Evolutionary conservation across 2,797 vertebrate genomes (phyloP), one percentile per base, ranked within the genome.

Genomic region (Acanthis flammea): DNA sequence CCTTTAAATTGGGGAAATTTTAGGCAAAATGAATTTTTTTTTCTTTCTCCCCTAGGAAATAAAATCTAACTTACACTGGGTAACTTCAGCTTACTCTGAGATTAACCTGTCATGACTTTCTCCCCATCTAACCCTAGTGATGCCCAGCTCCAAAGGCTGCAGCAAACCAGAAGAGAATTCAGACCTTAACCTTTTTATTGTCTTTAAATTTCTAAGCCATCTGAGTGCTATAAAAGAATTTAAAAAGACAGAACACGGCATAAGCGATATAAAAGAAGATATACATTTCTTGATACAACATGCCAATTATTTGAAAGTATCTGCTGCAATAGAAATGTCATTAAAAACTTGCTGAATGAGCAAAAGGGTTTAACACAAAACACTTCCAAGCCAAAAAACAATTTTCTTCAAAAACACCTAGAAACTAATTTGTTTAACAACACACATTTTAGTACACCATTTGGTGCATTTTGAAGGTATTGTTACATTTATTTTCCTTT

Each of bases 331-430:
- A 91, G 82, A 75, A 87, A 86, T 3, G 17, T 88, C 68, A 89
- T 80, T 96, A 86, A 93, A 97, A 96, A 94, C 65, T 74, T 97
- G 94, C 80, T 95, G 88, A 97, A 94, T 60, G 71, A 94, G 84
- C 72, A 89, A 91, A 96, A 88, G 65, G 22, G 84, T 77, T 96
- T 76, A 73, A 86, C 55, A 41, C 14, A 89, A 68, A 94, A 77
- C 22, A 86, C 67, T 91, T 89, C 87, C 78, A 86, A 70, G 88
- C 15, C 89, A 87, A 92, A 93, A 76, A 83, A 18, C 39, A 41
- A 18, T 79, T 85, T 93, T 85, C 72, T 87, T 91, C 35, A 90
- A 92, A 93, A 96, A 72, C 71, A 82, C 31, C 41, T 74, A 73
- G 45, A 77, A 88, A 94, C 80, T 53, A 88, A 95, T 97, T 96